Evolutionary conservation across 2,113 vertebrate species (phyloP), one percentile per base, ranked within the genome.

Genomic region (Tachuris rubrigastra): DNA sequence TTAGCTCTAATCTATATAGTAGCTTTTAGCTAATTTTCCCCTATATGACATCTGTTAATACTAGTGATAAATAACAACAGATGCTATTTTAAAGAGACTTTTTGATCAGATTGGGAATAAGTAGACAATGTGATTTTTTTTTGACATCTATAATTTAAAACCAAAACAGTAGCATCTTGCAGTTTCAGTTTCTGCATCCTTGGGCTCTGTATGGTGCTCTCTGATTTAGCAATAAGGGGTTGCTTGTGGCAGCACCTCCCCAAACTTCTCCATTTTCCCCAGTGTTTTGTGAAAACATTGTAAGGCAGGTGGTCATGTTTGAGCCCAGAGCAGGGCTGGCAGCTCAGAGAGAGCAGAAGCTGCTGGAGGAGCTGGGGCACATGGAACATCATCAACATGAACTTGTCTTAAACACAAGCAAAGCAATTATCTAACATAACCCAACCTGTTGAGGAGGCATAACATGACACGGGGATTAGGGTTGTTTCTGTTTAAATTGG

Each of bases 391-490:
- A 56, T 23, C 30, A 23, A 6, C 1, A 0, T 25, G 53, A 37
- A 24, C 9, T 60, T 63, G 31, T 39, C 44, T 77, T 62, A 49
- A 88, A 63, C 4, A 13, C 28, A 53, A 47, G 25, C 31, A 39
- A 44, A 71, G 25, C 9, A 22, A 62, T 91, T 65, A 37, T 18
- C 44, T 49, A 19, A 37, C 19, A 12, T 24, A 0, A 2, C 33
- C 31, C 8, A 3, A 23, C 35, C 28, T 50, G 52, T n/a, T 66
- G 14, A 42, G 65, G 63, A 58, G 59, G 55, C 52, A 49, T 6
- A 76, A 39, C 4, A 10, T 41, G 30, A 46, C 5, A 12, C 0
- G 4, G 16, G 23, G 7, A 5, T 10, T 19, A 63, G 35, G 9
- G 27, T 39, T 62, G 12, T 85, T 82, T 75, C 52, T 46, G 35